Conservation (phyloP, 2,797 vertebrate genomes). For the Platyrinchus mystaceus region DNA sequence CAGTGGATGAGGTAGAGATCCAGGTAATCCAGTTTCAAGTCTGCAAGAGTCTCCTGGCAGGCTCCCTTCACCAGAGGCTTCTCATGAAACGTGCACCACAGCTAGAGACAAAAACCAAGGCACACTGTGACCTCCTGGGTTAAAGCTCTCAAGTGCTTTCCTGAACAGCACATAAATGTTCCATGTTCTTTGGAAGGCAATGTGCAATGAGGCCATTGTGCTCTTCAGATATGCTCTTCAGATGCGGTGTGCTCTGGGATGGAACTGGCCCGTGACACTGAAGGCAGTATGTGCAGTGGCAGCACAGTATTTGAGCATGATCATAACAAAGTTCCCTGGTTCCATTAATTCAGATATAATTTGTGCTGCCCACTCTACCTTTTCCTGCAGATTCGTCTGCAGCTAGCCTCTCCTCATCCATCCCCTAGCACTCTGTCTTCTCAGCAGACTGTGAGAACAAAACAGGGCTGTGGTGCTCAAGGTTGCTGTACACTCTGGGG, state of each 20-base stretch:
- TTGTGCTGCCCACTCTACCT: background rate
- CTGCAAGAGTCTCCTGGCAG: slow-evolving; percentile 82
- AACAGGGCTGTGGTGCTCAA: background rate
- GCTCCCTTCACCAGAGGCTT: slow-evolving; percentile 81
- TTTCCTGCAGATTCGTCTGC: background rate
- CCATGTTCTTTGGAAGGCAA: background rate
- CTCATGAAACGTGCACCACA: slow-evolving; percentile 87
- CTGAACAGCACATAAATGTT: background rate
- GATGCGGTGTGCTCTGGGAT: background rate
- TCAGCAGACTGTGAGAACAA: background rate
- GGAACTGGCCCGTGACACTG: accelerated
- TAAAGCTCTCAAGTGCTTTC: background rate
- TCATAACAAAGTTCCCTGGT: background rate
- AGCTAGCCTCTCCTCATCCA: background rate
- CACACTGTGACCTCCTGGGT: background rate
- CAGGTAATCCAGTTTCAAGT: slow-evolving; percentile 85
- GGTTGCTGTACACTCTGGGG: background rate
- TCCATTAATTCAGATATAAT: background rate
- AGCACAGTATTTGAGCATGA: background rate
- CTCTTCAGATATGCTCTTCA: background rate
- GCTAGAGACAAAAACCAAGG: slow-evolving; percentile 63
- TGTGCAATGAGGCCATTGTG: background rate
- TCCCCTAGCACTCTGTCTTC: background rate
- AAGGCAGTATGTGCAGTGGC: background rate
- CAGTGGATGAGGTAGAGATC: slow-evolving; percentile 92